A percentile compares a stretch with the other conserved stretches of the same genome.
Evolutionary conservation across 2,888 invertebrate species (phyloP).

Genomic region (Syrphus vitripennis): DNA sequence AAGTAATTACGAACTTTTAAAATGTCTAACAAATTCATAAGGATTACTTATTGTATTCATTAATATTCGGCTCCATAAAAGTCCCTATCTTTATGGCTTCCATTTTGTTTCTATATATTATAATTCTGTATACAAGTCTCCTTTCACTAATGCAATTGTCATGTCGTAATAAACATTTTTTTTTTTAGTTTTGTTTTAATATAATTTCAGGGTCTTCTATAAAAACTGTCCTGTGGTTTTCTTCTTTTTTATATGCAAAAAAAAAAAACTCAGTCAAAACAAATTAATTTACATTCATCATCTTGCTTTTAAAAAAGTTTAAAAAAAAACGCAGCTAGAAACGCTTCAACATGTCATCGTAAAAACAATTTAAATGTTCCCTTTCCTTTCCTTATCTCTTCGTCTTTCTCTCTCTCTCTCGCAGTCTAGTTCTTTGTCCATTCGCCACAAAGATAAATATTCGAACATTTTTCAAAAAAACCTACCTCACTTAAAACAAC

Average conservation of each 20-base stretch:
- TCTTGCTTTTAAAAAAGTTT: conserved; percentile 14
- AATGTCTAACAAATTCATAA: neutral
- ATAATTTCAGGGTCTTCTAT: neutral
- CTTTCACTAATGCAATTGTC: conserved; percentile 38
- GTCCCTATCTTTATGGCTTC: neutral
- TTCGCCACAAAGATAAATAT: conserved; percentile 29
- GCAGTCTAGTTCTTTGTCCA: neutral
- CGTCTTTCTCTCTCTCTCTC: neutral
- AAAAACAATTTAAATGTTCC: conserved; percentile 34
- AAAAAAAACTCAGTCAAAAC: conserved; percentile 3
- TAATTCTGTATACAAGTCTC: conserved; percentile 7
- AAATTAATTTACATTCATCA: conserved; percentile 63
- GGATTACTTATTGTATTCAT: neutral
- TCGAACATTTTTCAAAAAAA: conserved; percentile 30
- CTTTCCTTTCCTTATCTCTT: neutral
- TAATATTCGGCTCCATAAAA: neutral
- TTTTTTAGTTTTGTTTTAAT: neutral
- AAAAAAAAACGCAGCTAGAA: neutral
- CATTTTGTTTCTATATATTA: neutral
- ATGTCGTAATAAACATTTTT: neutral
- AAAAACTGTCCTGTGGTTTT: neutral
- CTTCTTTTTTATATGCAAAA: neutral
- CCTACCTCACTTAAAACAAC: neutral
- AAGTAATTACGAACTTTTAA: neutral
- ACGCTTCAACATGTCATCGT: conserved; percentile 41